Percentiles rank a stretch among this genome's conserved stretches.
phyloP scores from a whole-genome alignment of 1,140 invertebrate genomes.

The Phocides pigmalion region DNA sequence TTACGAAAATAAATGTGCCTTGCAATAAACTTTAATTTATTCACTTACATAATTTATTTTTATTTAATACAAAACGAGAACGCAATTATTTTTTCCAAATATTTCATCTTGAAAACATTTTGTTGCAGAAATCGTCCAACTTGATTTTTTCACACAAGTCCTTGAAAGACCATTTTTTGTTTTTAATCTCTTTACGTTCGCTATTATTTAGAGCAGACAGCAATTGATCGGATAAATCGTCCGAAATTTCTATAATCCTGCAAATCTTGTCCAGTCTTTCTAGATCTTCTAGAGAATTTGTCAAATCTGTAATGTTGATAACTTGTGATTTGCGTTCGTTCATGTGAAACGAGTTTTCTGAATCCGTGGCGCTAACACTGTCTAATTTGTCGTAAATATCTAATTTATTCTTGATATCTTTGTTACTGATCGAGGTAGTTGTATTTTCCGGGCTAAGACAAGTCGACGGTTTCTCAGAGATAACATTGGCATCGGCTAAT shows the following conservation, averaged over 20 bases:
- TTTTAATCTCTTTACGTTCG: conserved; percentile 29
- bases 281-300: conserved; percentile 70
- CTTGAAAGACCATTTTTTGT: conserved; percentile 73
- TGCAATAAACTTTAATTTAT: conserved; percentile 43
- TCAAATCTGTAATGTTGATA: conserved; percentile 68
- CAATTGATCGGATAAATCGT: conserved; percentile 71
- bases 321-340: conserved; percentile 69
- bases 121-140: conserved; percentile 73
- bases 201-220: conserved; percentile 55
- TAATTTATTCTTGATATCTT: conserved; percentile 36
- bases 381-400: conserved; percentile 76
- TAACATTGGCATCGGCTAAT: conserved; percentile 11
- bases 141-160: conserved; percentile 74
- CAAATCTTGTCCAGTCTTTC: conserved; percentile 71
- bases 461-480: conserved; percentile 29
- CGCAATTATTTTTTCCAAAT: conserved; percentile 17
- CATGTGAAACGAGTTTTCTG: conserved; percentile 68
- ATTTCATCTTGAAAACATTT: conserved; percentile 58
- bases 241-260: conserved; percentile 77
- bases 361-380: conserved; percentile 62
- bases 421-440: conserved; percentile 36
- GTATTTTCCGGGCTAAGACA: conserved; percentile 36
- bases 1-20: conserved; percentile 38
- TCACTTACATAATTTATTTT: conserved; percentile 23
- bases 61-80: conserved; percentile 6